These are phyloP conservation scores for Sphinx pinastri DNA, from an alignment of 2,888 invertebrate genomes.

Conservation along the genomic window DNA sequence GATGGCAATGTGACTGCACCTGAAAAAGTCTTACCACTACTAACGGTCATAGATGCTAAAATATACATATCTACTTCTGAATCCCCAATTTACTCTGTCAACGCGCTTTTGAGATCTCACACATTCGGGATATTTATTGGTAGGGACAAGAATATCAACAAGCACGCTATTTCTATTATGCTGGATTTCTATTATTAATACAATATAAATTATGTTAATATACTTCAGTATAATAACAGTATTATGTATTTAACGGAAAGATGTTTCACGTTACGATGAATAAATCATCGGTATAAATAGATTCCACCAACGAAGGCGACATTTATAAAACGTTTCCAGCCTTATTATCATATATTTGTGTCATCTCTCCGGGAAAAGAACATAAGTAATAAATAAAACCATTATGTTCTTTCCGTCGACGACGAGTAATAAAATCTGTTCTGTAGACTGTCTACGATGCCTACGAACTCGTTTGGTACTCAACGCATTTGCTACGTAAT, in stretches of 20 bases:
- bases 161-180: too few relatives aligned
- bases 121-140: too few relatives aligned
- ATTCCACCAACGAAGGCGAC: constrained; percentile 1
- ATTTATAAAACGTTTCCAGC: neutral
- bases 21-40: too few relatives aligned
- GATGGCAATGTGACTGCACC: too few relatives aligned
- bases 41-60: too few relatives aligned
- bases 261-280: neutral
- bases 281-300: constrained; percentile 11
- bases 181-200: too few relatives aligned
- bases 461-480: neutral
- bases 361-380: neutral
- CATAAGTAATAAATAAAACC: constrained; percentile 16
- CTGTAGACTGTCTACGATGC: neutral
- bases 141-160: too few relatives aligned
- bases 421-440: constrained; percentile 7
- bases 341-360: constrained; percentile 21
- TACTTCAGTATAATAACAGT: neutral
- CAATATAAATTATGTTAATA: neutral
- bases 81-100: too few relatives aligned
- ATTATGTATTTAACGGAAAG: neutral
- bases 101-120: too few relatives aligned
- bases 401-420: constrained; percentile 4
- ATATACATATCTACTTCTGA: too few relatives aligned
- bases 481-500: neutral